Percentiles rank a stretch among this genome's conserved stretches.
Evolutionary conservation across 2,797 vertebrate species (phyloP).

Genomic region (Pangasius sanitwongsei): DNA sequence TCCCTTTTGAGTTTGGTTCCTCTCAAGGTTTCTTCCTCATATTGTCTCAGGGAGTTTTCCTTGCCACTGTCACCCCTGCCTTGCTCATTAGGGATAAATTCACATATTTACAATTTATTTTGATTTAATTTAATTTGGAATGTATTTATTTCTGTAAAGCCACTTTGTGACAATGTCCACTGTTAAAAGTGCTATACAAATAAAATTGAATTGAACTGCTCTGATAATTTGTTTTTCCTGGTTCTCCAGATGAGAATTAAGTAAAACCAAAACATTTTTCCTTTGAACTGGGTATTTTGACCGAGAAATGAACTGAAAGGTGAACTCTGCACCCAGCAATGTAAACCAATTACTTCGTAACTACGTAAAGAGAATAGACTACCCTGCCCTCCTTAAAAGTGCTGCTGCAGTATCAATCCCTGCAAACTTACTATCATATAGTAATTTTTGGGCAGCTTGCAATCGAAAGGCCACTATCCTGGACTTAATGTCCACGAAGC

Average conservation of each 20-base stretch:
- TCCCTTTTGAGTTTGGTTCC: no score
- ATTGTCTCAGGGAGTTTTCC: no score
- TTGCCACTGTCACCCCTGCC: no score
- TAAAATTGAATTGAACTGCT: no score
- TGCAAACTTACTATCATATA: neutral
- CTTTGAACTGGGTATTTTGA: neutral
- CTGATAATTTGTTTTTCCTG: no score
- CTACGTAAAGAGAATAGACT: neutral
- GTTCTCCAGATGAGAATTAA: neutral
- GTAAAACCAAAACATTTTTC: neutral
- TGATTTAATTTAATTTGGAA: no score
- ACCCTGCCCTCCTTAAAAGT: neutral
- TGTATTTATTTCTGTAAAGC: no score
- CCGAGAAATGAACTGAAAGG: neutral
- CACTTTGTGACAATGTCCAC: no score
- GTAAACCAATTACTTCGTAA: neutral
- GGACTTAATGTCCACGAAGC: neutral
- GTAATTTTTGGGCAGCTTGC: neutral
- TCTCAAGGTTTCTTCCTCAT: no score
- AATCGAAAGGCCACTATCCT: neutral
- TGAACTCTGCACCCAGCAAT: neutral
- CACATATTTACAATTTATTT: no score
- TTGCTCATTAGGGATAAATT: no score
- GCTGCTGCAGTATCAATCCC: neutral
- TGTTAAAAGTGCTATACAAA: no score